Conservation (phyloP, 2,113 vertebrate genomes). For the Aspidoscelis tigris region DNA sequence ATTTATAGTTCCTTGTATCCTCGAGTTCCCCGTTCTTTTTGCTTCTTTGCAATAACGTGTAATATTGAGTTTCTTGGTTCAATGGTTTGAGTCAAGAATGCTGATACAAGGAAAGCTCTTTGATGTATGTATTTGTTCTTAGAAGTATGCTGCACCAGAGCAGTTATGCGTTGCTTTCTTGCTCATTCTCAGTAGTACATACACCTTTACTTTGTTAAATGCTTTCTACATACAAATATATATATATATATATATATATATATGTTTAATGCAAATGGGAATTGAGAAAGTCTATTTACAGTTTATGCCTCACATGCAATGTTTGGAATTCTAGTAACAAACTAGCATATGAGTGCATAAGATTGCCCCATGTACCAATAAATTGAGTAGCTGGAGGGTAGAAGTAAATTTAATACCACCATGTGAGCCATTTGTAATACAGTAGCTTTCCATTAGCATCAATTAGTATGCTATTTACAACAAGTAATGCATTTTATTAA, state of each 20-base stretch:
- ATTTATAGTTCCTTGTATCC: too few relatives aligned
- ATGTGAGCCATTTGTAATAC: constrained; percentile 35
- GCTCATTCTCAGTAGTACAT: background rate
- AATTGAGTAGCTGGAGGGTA: constrained; percentile 32
- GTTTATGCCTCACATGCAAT: constrained; percentile 34
- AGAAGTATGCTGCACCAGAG: constrained; percentile 12
- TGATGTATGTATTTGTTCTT: background rate
- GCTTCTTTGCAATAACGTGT: background rate
- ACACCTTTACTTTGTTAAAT: constrained; percentile 33
- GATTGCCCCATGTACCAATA: constrained; percentile 33
- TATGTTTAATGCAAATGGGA: constrained; percentile 46
- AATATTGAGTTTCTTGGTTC: background rate
- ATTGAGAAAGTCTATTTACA: constrained; percentile 10
- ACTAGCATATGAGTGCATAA: constrained; percentile 12
- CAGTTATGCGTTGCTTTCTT: constrained; percentile 44
- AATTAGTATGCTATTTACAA: constrained; percentile 48
- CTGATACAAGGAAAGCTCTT: constrained; percentile 3
- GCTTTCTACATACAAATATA: constrained; percentile 16
- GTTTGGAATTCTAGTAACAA: constrained; percentile 33
- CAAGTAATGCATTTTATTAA: constrained; percentile 32
- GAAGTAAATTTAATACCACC: constrained; percentile 32
- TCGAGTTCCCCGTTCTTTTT: too few relatives aligned
- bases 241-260: constrained; percentile 42
- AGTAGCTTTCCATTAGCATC: constrained; percentile 37
- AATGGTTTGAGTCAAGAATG: background rate